Conservation (phyloP, 1,140 invertebrate genomes). For the Plectrocnemia conspersa region DNA sequence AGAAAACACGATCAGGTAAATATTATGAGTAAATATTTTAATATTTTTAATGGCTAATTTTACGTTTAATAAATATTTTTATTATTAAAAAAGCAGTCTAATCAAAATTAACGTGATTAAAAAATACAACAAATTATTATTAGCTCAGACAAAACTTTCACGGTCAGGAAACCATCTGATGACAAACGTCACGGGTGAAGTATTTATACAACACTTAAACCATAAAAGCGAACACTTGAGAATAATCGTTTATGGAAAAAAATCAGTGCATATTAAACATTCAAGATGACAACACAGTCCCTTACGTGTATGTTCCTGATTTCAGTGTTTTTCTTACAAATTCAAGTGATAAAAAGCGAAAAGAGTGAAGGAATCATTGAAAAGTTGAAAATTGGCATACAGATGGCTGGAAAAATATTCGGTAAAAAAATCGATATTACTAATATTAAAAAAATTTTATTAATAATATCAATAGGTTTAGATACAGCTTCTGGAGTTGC, state of each 20-base stretch:
- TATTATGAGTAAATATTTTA: too few relatives aligned
- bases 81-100: too few relatives aligned
- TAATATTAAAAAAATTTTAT: slow-evolving; percentile 1
- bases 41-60: too few relatives aligned
- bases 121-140: too few relatives aligned
- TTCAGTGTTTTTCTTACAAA: not conserved
- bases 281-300: slow-evolving; percentile 8
- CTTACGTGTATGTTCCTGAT: not conserved
- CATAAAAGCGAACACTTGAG: too few relatives aligned
- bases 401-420: slow-evolving; percentile 59
- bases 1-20: too few relatives aligned
- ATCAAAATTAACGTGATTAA: too few relatives aligned
- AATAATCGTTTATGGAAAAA: too few relatives aligned
- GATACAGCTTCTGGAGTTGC: slow-evolving; percentile 49
- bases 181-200: not conserved
- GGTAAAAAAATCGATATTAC: slow-evolving; percentile 39
- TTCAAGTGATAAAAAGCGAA: not conserved
- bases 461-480: slow-evolving; percentile 36
- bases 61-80: too few relatives aligned
- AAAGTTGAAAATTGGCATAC: slow-evolving; percentile 57
- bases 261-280: too few relatives aligned
- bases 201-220: too few relatives aligned
- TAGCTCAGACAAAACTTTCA: too few relatives aligned
- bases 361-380: slow-evolving; percentile 55
- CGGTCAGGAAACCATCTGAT: slow-evolving; percentile 7